A percentile compares a stretch with the other conserved stretches of the same genome.
Evolutionary conservation across 2,113 vertebrate species (phyloP).

Genomic region (Halichoerus grypus): DNA sequence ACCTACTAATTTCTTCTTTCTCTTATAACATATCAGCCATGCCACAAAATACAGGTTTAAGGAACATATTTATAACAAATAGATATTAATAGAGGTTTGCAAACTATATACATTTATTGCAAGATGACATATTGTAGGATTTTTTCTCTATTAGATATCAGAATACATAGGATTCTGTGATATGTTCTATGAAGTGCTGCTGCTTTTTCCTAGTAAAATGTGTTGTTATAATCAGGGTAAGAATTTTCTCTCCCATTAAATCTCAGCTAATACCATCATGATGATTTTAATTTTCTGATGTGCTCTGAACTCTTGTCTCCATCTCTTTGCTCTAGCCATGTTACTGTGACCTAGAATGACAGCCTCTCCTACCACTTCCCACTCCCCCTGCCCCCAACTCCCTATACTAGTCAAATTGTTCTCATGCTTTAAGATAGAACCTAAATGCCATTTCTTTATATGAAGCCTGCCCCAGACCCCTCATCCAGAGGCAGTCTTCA

Average conservation of each 20-base stretch:
- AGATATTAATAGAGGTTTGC: not conserved
- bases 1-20: not conserved
- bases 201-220: not conserved
- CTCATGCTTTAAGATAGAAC: not conserved
- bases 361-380: not conserved
- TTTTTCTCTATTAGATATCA: constrained; percentile 9
- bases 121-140: not conserved
- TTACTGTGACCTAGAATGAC: not conserved
- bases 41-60: constrained; percentile 32
- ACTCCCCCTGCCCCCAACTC: not conserved
- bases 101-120: not conserved
- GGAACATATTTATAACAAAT: not conserved
- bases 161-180: not conserved
- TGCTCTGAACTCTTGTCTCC: not conserved
- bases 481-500: not conserved
- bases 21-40: not conserved
- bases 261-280: not conserved
- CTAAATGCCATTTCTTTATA: not conserved
- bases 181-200: not conserved
- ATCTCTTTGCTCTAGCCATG: not conserved
- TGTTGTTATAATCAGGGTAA: not conserved
- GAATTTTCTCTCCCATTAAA: not conserved
- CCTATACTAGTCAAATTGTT: not conserved
- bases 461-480: not conserved
- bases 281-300: constrained; percentile 4